Evolutionary conservation across 2,888 invertebrate species (phyloP).

Genomic region (Agonopterix alstromeriana): DNA sequence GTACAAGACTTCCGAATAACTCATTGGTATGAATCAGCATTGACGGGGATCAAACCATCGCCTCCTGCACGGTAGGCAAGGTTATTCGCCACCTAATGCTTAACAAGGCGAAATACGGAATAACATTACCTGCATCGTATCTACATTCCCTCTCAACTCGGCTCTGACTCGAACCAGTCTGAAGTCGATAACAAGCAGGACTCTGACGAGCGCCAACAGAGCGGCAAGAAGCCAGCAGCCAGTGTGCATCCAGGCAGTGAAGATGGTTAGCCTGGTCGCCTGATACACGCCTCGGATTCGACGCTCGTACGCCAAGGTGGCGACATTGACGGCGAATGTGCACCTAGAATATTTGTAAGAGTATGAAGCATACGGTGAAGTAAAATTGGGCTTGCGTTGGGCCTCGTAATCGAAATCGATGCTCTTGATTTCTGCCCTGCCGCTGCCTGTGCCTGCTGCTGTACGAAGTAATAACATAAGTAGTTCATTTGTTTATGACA

Average conservation of each 20-base stretch:
- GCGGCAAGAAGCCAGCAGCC: constrained; percentile 57
- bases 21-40: no score
- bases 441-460: no score
- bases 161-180: constrained; percentile 49
- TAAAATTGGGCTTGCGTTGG: background rate
- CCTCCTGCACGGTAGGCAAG: no score
- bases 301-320: constrained; percentile 55
- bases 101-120: background rate
- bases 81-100: no score
- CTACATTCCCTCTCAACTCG: constrained; percentile 45
- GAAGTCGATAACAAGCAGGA: constrained; percentile 57
- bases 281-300: constrained; percentile 65
- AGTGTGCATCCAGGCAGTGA: constrained; percentile 64
- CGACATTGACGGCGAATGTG: constrained; percentile 58
- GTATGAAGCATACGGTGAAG: no score
- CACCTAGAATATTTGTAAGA: constrained; percentile 30
- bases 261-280: constrained; percentile 51
- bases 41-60: no score
- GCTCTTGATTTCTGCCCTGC: no score
- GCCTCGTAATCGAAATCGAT: no score
- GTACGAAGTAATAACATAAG: no score
- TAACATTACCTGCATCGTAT: constrained; percentile 49
- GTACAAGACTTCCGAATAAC: no score
- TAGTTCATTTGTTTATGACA: no score
- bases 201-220: constrained; percentile 36